Evolutionary conservation across 2,797 vertebrate species (phyloP).

Genomic region (Capromys pilorides): DNA sequence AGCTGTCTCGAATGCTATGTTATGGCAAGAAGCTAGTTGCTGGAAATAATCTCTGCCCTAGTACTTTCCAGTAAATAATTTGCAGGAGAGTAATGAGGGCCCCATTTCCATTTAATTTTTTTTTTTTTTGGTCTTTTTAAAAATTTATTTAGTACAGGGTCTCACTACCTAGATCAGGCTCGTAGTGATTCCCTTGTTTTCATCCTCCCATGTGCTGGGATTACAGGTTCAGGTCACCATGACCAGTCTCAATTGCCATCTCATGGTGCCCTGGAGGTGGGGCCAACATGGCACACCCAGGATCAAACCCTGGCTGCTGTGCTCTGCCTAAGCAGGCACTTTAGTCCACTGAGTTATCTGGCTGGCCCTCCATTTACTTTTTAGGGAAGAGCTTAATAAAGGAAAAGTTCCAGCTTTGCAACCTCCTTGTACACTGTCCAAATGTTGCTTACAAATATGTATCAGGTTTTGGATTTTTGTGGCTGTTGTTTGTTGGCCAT

Average conservation of each 20-base stretch:
- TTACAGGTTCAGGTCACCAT: too few relatives aligned
- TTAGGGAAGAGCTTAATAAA: conserved; percentile 23
- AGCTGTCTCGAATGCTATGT: conserved; percentile 58
- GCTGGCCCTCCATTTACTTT: conserved; percentile 43
- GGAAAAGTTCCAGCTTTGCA: conserved; percentile 33
- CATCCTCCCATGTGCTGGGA: too few relatives aligned
- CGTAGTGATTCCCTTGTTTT: too few relatives aligned
- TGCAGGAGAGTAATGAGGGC: neutral
- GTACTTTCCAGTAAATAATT: conserved; percentile 35
- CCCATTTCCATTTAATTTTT: conserved; percentile 50
- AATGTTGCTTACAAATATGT: neutral
- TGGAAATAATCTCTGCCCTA: conserved; percentile 36
- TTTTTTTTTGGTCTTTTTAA: too few relatives aligned
- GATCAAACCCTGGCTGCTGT: too few relatives aligned
- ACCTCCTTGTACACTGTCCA: neutral
- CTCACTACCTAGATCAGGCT: too few relatives aligned
- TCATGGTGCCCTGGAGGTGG: too few relatives aligned
- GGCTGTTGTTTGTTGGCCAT: neutral
- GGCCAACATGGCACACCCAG: too few relatives aligned
- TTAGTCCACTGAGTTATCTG: too few relatives aligned
- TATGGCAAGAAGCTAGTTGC: conserved; percentile 10
- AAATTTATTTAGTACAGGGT: too few relatives aligned
- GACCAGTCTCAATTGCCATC: too few relatives aligned
- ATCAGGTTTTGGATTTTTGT: neutral
- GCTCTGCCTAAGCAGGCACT: too few relatives aligned